Conservation (phyloP, 2,797 vertebrate genomes). For the Heterohyrax brucei region DNA sequence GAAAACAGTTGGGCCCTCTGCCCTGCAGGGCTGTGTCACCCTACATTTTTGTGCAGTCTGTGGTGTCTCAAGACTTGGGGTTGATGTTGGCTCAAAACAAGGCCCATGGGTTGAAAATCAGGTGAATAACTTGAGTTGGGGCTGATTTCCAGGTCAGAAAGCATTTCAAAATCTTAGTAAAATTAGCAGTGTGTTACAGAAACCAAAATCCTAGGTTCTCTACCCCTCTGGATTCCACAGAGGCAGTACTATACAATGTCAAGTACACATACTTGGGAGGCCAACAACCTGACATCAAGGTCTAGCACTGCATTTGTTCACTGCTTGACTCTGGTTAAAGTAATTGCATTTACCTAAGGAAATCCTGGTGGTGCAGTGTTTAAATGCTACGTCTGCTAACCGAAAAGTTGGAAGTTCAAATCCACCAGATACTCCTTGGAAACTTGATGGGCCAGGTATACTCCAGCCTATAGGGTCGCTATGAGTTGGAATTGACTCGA, state of each 20-base stretch:
- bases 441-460: too few species aligned
- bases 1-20: neutral
- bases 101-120: neutral
- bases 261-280: neutral
- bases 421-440: too few species aligned
- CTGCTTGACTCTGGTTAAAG: neutral
- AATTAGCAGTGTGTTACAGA: constrained; percentile 9
- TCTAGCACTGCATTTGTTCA: neutral
- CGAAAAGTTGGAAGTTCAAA: too few species aligned
- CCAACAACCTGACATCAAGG: neutral
- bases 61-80: neutral
- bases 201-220: neutral
- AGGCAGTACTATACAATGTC: neutral
- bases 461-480: too few species aligned
- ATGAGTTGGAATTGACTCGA: too few species aligned
- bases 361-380: too few species aligned
- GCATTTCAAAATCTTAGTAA: constrained; percentile 49
- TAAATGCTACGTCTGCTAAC: too few species aligned
- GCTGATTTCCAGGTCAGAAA: constrained; percentile 35
- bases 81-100: constrained; percentile 28
- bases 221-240: neutral
- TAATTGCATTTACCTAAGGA: neutral
- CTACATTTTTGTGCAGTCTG: neutral
- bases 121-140: neutral
- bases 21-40: neutral